These are phyloP conservation scores for Parazoanthus darwini DNA, from an alignment of 92 coral and sea anemone genomes.

Conservation along the genomic window DNA sequence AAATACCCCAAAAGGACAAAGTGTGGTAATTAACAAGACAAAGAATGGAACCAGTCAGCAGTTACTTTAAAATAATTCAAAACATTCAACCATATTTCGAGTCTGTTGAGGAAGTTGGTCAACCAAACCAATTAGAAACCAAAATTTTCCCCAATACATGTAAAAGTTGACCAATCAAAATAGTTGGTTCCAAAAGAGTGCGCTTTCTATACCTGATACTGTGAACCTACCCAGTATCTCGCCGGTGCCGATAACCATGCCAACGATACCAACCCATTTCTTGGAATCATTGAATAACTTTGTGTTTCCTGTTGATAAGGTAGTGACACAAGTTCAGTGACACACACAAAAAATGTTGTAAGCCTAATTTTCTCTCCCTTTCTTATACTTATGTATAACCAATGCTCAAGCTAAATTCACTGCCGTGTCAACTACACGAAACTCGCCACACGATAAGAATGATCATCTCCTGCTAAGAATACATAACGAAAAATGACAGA, in stretches of 20 bases:
- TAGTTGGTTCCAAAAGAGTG: no score
- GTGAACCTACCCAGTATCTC: slow-evolving; percentile 80
- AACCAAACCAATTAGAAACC: no score
- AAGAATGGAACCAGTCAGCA: background rate
- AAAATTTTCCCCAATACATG: no score
- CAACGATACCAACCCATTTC: slow-evolving; percentile 80
- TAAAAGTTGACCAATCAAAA: background rate
- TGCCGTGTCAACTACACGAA: no score
- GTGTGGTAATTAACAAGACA: no score
- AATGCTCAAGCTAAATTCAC: background rate
- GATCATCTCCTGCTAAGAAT: background rate
- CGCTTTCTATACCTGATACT: background rate
- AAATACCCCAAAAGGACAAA: no score
- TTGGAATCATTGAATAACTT: slow-evolving; percentile 58
- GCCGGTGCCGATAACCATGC: slow-evolving; percentile 92
- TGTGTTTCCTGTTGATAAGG: slow-evolving; percentile 69
- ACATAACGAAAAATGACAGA: background rate
- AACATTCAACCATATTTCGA: background rate
- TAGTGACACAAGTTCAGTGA: background rate
- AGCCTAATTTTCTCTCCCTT: background rate
- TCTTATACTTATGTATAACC: background rate
- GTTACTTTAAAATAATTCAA: no score
- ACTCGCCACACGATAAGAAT: background rate
- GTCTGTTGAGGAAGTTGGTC: background rate
- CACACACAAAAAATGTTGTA: background rate